Conservation (phyloP, 2,113 vertebrate species). For the Varanus salvator region DNA sequence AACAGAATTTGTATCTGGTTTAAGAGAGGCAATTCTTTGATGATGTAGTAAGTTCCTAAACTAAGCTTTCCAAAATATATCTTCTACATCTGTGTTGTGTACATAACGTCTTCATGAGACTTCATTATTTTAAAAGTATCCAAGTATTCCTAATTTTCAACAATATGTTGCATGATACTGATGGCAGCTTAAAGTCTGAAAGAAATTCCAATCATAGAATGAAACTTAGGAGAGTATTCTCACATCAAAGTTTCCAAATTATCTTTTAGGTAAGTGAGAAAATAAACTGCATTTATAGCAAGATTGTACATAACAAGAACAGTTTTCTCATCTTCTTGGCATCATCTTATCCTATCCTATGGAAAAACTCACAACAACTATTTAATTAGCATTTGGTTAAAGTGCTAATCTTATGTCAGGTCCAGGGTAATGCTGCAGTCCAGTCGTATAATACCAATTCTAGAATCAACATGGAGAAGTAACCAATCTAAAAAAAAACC, state of each 20-base stretch:
- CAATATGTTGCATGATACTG: constrained; percentile 27
- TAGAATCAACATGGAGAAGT: neutral
- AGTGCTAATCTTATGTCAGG: constrained; percentile 5
- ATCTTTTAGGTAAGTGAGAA: neutral
- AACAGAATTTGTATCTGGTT: constrained; percentile 32
- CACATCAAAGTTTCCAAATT: neutral
- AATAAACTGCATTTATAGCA: neutral
- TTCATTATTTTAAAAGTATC: constrained; percentile 32
- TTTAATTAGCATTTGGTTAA: constrained; percentile 11
- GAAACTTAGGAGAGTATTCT: neutral
- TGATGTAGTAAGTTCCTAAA: constrained; percentile 22
- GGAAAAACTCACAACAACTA: neutral
- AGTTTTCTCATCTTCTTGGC: neutral
- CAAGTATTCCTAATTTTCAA: constrained; percentile 31
- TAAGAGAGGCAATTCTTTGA: constrained; percentile 38
- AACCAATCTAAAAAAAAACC: neutral
- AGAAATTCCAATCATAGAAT: neutral
- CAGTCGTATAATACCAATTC: constrained; percentile 9
- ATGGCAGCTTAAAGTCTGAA: neutral
- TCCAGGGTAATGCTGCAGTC: neutral
- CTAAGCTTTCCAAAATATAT: constrained; percentile 37
- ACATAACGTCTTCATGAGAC: constrained; percentile 49
- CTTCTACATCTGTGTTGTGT: constrained; percentile 27
- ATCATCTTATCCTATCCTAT: neutral
- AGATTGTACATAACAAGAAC: neutral